phyloP scores from a whole-genome alignment of 2,113 vertebrate species.

The Pollachius pollachius region DNA sequence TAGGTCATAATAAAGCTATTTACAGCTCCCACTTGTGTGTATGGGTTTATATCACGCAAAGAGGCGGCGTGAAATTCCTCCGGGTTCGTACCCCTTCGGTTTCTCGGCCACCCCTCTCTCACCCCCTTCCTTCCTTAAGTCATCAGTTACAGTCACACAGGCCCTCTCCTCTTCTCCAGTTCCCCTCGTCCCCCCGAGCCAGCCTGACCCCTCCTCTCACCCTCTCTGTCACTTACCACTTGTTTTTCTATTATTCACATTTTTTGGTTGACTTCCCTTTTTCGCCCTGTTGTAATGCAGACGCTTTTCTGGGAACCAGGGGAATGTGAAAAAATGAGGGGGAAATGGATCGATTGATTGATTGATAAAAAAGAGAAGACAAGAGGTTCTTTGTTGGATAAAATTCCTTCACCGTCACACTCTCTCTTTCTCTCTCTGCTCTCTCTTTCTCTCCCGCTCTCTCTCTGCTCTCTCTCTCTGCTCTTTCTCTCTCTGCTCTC shows the following conservation, averaged over 20 bases:
- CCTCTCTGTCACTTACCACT: background rate
- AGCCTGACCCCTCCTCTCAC: background rate
- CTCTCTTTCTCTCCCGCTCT: conserved; percentile 1
- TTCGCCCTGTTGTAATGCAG: no score
- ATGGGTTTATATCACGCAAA: conserved; percentile 1
- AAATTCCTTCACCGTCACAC: no score
- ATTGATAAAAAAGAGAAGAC: no score
- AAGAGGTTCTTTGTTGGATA: no score
- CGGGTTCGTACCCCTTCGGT: conserved; percentile 24
- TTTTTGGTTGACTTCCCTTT: no score
- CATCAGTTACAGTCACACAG: conserved; percentile 9
- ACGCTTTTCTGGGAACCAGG: no score
- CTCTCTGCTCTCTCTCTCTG: no score
- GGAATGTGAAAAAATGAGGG: no score
- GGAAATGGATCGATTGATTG: background rate
- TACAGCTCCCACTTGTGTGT: no score
- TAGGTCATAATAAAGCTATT: no score
- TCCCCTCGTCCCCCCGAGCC: background rate
- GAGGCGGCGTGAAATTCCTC: conserved; percentile 22
- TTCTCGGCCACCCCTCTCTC: conserved; percentile 26
- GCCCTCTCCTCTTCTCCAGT: conserved; percentile 12
- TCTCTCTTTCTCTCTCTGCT: background rate
- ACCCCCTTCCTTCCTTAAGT: conserved; percentile 9
- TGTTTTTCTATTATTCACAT: background rate
- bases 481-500: no score